phyloP scores from a whole-genome alignment of 2,113 vertebrate genomes.

The Tinamus guttatus region DNA sequence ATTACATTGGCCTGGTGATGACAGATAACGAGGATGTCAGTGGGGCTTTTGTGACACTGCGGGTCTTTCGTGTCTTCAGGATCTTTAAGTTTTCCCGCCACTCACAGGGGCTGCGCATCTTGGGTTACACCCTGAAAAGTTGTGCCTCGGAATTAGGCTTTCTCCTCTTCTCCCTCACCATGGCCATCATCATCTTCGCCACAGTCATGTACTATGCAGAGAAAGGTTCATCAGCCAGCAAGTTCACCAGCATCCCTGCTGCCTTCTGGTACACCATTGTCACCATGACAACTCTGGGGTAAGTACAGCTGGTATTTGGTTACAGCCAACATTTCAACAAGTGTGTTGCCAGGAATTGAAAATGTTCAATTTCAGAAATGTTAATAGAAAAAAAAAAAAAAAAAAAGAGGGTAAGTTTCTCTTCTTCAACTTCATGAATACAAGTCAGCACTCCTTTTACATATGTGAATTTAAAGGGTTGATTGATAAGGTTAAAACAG shows the following conservation, averaged over 20 bases:
- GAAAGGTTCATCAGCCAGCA: constrained; percentile 92
- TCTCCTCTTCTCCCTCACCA: constrained; percentile 97
- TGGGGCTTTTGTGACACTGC: constrained; percentile 95
- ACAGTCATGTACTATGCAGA: constrained; percentile 99
- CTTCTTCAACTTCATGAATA: not conserved
- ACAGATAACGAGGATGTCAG: constrained; percentile 98
- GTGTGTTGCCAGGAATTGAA: not conserved
- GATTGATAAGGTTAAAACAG: not conserved
- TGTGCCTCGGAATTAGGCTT: constrained; percentile 98
- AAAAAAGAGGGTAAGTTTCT: not conserved
- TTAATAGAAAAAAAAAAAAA: not conserved
- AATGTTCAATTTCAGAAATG: not conserved
- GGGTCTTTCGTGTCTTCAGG: constrained; percentile 96
- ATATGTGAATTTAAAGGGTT: not conserved
- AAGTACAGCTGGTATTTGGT: constrained; percentile 76
- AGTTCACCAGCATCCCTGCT: constrained; percentile 98
- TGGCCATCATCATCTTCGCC: constrained; percentile 99
- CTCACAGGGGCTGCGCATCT: constrained; percentile 94
- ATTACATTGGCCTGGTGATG: constrained; percentile 97
- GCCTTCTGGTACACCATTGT: constrained; percentile 99
- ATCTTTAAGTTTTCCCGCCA: constrained; percentile 99
- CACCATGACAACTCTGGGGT: constrained; percentile 99
- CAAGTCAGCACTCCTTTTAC: not conserved
- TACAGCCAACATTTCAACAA: constrained; percentile 35
- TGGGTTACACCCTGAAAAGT: constrained; percentile 96